Conservation (phyloP, 2,888 invertebrate genomes). For the Drosophila ezoana region DNA sequence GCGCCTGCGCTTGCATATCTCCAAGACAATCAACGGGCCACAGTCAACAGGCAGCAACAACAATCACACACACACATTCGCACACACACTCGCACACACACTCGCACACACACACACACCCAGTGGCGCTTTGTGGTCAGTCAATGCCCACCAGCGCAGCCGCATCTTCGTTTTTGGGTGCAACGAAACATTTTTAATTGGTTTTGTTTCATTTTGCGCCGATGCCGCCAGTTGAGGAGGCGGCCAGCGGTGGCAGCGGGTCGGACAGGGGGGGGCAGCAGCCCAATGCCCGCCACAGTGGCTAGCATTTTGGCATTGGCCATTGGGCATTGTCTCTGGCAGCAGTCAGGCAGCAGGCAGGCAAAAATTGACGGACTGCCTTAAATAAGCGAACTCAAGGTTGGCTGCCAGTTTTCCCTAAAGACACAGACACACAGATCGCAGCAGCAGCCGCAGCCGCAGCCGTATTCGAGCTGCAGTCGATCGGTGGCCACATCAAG, state of each 20-base stretch:
- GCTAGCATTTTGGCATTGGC: constrained; percentile 76
- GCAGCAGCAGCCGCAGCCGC: neutral
- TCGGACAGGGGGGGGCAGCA: constrained; percentile 1
- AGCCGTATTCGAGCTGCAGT: constrained; percentile 34
- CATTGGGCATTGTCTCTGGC: constrained; percentile 67
- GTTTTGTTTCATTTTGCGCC: constrained; percentile 81
- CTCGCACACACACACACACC: constrained; percentile 10
- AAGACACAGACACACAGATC: constrained; percentile 60
- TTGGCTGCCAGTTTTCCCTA: constrained; percentile 81
- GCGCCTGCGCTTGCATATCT: constrained; percentile 78
- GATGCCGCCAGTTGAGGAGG: constrained; percentile 49
- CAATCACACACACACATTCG: neutral
- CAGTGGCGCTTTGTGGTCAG: constrained; percentile 63
- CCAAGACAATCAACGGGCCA: constrained; percentile 74
- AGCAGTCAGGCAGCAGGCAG: constrained; percentile 11
- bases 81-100: neutral
- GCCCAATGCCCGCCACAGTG: constrained; percentile 70
- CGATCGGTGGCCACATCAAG: constrained; percentile 81
- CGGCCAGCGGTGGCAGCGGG: neutral
- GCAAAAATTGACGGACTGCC: constrained; percentile 76
- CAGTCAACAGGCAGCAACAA: constrained; percentile 42
- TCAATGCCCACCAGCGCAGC: constrained; percentile 72
- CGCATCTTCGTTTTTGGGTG: constrained; percentile 80
- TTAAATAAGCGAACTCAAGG: constrained; percentile 80
- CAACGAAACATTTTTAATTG: constrained; percentile 82